Conservation (phyloP, 2,113 vertebrate species). For the Speoplatyrhinus poulsoni region DNA sequence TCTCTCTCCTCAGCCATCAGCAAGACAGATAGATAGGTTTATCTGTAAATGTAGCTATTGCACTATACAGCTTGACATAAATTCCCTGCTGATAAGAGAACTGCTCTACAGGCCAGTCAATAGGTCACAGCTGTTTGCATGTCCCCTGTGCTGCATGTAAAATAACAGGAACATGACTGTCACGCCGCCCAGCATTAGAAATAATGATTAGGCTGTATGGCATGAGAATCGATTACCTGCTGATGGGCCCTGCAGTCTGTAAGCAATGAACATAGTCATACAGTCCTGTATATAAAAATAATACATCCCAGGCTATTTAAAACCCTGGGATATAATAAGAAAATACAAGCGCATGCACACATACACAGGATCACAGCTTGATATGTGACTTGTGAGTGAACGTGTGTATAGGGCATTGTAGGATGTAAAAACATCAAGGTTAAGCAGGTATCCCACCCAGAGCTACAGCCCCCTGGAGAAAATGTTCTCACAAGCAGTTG, state of each 20-base stretch:
- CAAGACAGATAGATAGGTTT: conserved; percentile 58
- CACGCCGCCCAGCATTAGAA: conserved; percentile 9
- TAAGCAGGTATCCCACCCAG: conserved; percentile 2
- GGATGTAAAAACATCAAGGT: not conserved
- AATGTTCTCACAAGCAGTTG: conserved; percentile 21
- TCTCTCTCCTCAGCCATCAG: conserved; percentile 58
- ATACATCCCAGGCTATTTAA: not conserved
- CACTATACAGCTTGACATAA: conserved; percentile 60
- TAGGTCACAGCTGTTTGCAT: conserved; percentile 31
- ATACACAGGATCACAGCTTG: not conserved
- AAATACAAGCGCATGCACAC: not conserved
- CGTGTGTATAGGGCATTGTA: not conserved
- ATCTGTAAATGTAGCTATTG: conserved; percentile 62
- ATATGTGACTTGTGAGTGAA: not conserved
- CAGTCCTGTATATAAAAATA: not conserved
- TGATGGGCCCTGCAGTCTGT: too few species aligned
- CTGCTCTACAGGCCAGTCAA: conserved; percentile 48
- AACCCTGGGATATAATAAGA: not conserved
- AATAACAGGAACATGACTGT: conserved; percentile 10
- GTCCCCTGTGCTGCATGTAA: conserved; percentile 19
- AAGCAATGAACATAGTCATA: not conserved
- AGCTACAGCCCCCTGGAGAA: conserved; percentile 21
- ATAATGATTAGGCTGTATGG: not conserved
- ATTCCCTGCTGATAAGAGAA: conserved; percentile 66
- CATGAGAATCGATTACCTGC: not conserved